Conservation (phyloP, 2,113 vertebrate genomes). For the Rhadina sibilatrix region DNA sequence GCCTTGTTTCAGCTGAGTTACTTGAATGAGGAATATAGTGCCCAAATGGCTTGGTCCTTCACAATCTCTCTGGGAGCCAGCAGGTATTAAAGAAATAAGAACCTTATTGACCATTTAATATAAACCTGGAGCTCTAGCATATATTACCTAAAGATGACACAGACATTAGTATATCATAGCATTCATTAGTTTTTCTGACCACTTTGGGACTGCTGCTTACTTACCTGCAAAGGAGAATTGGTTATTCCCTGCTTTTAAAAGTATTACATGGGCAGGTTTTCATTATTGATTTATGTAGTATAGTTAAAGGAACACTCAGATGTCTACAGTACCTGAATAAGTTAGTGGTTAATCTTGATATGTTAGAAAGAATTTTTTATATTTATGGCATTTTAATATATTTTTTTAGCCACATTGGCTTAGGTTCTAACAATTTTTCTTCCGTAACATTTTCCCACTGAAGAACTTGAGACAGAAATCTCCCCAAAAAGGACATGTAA, state of each 20-base stretch:
- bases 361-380: not conserved
- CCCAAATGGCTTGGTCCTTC: not conserved
- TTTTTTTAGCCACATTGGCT: not conserved
- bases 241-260: not conserved
- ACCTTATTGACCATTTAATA: not conserved
- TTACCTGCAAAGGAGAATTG: not conserved
- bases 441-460: not conserved
- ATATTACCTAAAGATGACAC: not conserved
- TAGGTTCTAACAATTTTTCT: not conserved
- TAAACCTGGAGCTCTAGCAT: not conserved
- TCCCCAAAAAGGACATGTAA: not conserved
- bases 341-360: not conserved
- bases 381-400: not conserved
- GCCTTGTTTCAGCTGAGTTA: not conserved
- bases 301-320: not conserved
- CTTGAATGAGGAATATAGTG: not conserved
- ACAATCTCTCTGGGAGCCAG: not conserved
- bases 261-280: not conserved
- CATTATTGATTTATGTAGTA: not conserved
- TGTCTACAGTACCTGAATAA: not conserved
- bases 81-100: not conserved
- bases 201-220: not conserved
- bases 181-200: not conserved
- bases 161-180: not conserved
- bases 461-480: not conserved